phyloP scores from a whole-genome alignment of 2,797 vertebrate genomes.

The Hafferia zeledoni region DNA sequence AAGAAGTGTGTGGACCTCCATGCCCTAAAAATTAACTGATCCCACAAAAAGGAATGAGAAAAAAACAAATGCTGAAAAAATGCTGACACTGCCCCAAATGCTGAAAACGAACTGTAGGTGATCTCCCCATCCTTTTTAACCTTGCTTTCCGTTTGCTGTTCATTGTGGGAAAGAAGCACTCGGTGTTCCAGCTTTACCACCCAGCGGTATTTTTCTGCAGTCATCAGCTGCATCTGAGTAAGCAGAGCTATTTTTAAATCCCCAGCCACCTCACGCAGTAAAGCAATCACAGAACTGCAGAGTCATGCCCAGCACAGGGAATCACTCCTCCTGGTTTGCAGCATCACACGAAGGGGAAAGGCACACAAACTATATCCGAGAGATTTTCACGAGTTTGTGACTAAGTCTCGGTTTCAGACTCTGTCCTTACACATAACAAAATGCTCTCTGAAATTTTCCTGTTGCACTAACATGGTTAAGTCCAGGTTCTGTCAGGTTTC shows the following conservation, averaged over 20 bases:
- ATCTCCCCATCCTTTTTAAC: not conserved
- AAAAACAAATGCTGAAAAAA: not conserved
- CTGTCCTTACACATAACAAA: not conserved
- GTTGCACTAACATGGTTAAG: not conserved
- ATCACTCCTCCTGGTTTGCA: not conserved
- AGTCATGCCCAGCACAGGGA: conserved; percentile 19
- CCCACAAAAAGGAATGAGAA: not conserved
- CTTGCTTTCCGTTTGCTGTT: conserved; percentile 19
- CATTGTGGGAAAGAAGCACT: conserved; percentile 9
- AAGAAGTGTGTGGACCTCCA: not conserved
- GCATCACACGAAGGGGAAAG: not conserved
- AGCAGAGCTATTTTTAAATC: conserved; percentile 54
- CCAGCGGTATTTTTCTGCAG: not conserved
- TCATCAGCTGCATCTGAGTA: conserved; percentile 47
- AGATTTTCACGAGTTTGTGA: not conserved
- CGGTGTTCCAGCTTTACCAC: conserved; percentile 14
- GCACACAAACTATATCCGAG: not conserved
- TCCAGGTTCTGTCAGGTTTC: not conserved
- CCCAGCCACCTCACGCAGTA: not conserved
- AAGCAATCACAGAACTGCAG: not conserved
- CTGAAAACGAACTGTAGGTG: not conserved
- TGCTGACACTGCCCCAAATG: not conserved
- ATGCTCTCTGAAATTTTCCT: conserved; percentile 25
- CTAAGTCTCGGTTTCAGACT: conserved; percentile 19
- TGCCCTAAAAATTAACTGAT: not conserved